phyloP scores from a whole-genome alignment of 1,140 invertebrate species.

The Ptiloglossa arizonensis region DNA sequence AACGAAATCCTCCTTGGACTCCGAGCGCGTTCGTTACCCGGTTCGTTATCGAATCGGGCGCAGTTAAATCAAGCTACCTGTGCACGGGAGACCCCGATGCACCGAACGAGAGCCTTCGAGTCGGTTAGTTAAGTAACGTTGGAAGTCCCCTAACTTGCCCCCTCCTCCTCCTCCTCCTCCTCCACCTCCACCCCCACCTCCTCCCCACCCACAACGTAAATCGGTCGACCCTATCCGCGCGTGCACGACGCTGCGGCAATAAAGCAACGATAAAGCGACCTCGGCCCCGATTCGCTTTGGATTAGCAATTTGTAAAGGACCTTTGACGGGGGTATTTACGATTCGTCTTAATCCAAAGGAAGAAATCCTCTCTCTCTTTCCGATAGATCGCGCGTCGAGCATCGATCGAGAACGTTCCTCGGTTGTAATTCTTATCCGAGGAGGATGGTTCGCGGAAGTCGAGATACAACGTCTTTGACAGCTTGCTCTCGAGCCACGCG shows the following conservation, averaged over 20 bases:
- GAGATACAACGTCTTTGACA: neutral
- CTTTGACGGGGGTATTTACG: slow-evolving; percentile 18
- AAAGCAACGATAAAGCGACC: slow-evolving; percentile 26
- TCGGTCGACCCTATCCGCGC: slow-evolving; percentile 18
- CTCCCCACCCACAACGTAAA: no score
- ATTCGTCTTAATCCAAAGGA: slow-evolving; percentile 5
- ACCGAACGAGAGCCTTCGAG: neutral
- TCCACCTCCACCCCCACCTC: no score
- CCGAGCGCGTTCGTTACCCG: slow-evolving; percentile 51
- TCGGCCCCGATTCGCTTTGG: slow-evolving; percentile 23
- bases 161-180: no score
- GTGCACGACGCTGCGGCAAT: slow-evolving; percentile 7
- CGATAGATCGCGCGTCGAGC: no score
- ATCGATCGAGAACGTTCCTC: neutral
- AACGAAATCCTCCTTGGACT: slow-evolving; percentile 58
- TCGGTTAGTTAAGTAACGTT: slow-evolving; percentile 33
- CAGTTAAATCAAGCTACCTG: slow-evolving; percentile 52
- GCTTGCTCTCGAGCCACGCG: no score
- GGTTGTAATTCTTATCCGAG: neutral
- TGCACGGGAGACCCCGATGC: neutral
- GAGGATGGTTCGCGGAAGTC: neutral
- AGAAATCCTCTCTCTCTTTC: no score
- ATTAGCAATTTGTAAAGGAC: slow-evolving; percentile 30
- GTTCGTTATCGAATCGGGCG: slow-evolving; percentile 53
- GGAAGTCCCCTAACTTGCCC: slow-evolving; percentile 21